Base-by-base conservation (phyloP, 2,113 vertebrate species). In the Steatornis caripensis region DNA sequence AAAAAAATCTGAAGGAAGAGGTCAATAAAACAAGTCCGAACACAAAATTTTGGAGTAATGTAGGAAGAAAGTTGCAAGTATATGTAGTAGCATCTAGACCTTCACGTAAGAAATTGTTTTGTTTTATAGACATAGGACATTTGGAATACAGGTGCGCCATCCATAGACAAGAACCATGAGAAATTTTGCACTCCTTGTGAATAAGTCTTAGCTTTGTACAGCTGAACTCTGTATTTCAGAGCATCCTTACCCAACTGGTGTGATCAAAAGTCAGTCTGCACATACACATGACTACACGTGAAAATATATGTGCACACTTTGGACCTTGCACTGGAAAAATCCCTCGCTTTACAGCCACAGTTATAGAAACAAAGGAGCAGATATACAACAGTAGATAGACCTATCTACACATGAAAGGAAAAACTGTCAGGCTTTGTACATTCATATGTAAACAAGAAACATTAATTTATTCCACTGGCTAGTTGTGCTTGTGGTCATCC, bases 401-500 rank as follows among this genome's bases (percentile, higher is more conserved):
- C 39, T 48, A 80, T 51, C 53, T 84, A 55, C 37, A 89, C 21
- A 69, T 60, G n/a, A 93, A 89, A 36, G 55, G 36, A 70, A 87
- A 74, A 76, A 20, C 16, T 26, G 4, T 93, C 70, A 93, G 89
- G 34, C 57, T 84, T 88, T 85, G 29, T 64, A 95, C 30, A 49
- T 60, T 92, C 70, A 96, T 68, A 93, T 95, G 62, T 96, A 97
- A 98, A 94, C 94, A 98, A 96, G 92, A 97, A 96, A 89, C 83
- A 96, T 95, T 96, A 95, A 97, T 96, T 97, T 88, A 95, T 96
- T 97, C 93, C 94, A 95, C 91, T 94, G 92, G 71, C 86, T 97
- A 98, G 97, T 96, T 96, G 93, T 55, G 3, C 84, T 96, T 97
- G 71, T 95, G 69, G 39, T 91, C 93, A 97, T 97, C 95, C 95